These are phyloP conservation scores for Lithobius niger DNA, from an alignment of 1,140 invertebrate genomes.

Conservation along the genomic window DNA sequence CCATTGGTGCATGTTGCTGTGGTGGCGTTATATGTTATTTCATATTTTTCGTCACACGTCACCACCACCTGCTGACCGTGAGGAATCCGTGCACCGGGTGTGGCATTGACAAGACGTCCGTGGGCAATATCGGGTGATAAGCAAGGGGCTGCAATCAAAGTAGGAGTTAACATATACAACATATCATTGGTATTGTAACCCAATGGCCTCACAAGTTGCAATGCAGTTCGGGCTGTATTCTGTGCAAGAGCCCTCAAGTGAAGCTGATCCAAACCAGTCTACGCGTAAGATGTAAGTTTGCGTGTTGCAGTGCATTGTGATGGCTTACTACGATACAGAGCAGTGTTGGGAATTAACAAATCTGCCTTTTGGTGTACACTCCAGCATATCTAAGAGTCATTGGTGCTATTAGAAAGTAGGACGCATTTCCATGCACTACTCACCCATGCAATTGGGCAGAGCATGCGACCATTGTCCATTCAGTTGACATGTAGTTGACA, in stretches of 20 bases:
- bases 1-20: conserved; percentile 82
- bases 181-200: no score
- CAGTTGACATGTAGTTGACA: conserved; percentile 74
- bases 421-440: conserved; percentile 17
- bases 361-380: no score
- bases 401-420: not conserved
- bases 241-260: no score
- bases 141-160: conserved; percentile 62
- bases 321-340: no score
- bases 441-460: conserved; percentile 67
- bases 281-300: no score
- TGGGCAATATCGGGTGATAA: conserved; percentile 75
- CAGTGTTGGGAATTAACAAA: no score
- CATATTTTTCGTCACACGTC: conserved; percentile 72
- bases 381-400: no score
- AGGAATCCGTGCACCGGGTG: conserved; percentile 45
- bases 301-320: no score
- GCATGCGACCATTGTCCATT: conserved; percentile 88
- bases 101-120: conserved; percentile 45
- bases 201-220: no score
- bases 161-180: no score
- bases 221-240: no score
- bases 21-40: conserved; percentile 58
- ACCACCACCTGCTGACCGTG: conserved; percentile 76
- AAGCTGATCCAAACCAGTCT: no score